phyloP scores from a whole-genome alignment of 2,888 invertebrate species.

The Rutpela maculata region DNA sequence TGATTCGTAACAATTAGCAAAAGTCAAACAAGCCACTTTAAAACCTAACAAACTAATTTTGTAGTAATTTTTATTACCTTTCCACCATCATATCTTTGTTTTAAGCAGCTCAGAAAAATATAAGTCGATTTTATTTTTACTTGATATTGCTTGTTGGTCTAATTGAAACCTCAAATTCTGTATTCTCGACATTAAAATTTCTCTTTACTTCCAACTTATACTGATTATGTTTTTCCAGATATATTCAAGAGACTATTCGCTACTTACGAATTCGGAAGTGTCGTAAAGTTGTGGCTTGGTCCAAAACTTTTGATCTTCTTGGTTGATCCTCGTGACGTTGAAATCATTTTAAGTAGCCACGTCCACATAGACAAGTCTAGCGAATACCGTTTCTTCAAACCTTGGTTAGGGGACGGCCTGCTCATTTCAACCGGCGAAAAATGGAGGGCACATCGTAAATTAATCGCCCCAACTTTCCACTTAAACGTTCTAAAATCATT shows the following conservation, averaged over 20 bases:
- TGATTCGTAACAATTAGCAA: no score
- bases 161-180: no score
- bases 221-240: constrained; percentile 76
- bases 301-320: constrained; percentile 85
- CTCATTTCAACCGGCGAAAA: constrained; percentile 89
- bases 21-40: no score
- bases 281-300: constrained; percentile 85
- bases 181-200: no score
- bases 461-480: constrained; percentile 92
- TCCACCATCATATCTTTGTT: no score
- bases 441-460: constrained; percentile 90
- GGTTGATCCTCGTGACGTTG: constrained; percentile 86
- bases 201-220: no score
- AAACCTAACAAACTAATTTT: no score
- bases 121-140: no score
- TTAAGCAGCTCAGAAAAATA: no score
- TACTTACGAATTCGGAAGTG: constrained; percentile 77
- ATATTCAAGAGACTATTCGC: constrained; percentile 81
- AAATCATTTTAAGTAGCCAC: constrained; percentile 86
- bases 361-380: constrained; percentile 86
- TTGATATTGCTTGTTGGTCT: no score
- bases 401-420: constrained; percentile 89
- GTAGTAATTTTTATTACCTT: no score
- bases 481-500: constrained; percentile 91
- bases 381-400: constrained; percentile 88